Evolutionary conservation across 2,113 vertebrate genomes (phyloP).

Genomic region (Thoracochromis brauschi): DNA sequence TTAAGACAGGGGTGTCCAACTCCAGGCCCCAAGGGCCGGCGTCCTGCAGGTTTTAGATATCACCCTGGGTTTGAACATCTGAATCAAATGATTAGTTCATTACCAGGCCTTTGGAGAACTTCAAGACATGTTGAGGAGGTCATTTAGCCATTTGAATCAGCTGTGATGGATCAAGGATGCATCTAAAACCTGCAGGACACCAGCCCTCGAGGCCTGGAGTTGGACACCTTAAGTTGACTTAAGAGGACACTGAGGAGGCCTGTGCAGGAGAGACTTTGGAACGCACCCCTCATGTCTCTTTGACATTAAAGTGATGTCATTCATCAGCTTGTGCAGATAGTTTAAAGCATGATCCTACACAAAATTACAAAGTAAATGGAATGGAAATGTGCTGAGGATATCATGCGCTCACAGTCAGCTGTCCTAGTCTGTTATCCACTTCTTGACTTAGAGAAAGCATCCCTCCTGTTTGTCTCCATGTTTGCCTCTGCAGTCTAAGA

Average conservation of each 20-base stretch:
- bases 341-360: neutral
- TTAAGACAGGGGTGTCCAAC: neutral
- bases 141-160: neutral
- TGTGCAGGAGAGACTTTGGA: neutral
- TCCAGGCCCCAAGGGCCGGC: neutral
- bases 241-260: neutral
- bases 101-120: rapidly evolving
- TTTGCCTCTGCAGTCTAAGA: neutral
- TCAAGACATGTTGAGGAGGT: rapidly evolving
- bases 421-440: neutral
- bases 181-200: rapidly evolving
- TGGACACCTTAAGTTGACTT: neutral
- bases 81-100: neutral
- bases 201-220: rapidly evolving
- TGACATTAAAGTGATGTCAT: neutral
- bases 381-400: neutral
- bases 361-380: neutral
- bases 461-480: neutral
- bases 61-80: rapidly evolving
- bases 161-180: neutral
- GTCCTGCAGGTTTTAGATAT: neutral
- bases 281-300: rapidly evolving
- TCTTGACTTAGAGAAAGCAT: neutral
- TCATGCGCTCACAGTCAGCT: neutral
- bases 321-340: neutral